phyloP scores from a whole-genome alignment of 2,113 vertebrate species.

The Chascanopsetta lugubris region DNA sequence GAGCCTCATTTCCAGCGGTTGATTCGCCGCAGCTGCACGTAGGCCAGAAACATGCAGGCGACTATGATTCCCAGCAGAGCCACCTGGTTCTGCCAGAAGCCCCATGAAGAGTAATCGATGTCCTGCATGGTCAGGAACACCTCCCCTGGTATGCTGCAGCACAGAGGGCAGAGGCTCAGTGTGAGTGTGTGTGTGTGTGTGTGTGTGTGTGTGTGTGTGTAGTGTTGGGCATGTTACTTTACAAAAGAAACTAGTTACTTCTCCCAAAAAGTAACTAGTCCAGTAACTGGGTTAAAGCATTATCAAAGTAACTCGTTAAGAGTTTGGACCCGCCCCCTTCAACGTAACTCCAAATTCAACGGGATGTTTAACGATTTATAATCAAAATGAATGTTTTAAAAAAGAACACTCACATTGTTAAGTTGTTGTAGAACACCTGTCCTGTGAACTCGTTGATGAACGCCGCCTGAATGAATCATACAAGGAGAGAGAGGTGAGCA shows the following conservation, averaged over 20 bases:
- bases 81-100: constrained; percentile 84
- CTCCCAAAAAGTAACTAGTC: no score
- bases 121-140: constrained; percentile 63
- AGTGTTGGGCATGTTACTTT: no score
- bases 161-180: constrained; percentile 22
- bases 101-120: constrained; percentile 82
- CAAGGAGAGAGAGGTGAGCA: constrained; percentile 10
- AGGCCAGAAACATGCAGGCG: constrained; percentile 76
- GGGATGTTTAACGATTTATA: no score
- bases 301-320: no score
- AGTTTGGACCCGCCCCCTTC: no score
- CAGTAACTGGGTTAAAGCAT: no score
- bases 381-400: no score
- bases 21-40: constrained; percentile 78
- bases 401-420: constrained; percentile 64
- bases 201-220: neutral
- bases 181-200: neutral
- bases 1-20: constrained; percentile 81
- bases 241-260: no score
- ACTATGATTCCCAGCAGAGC: constrained; percentile 78
- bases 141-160: constrained; percentile 77
- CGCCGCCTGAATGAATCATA: constrained; percentile 67
- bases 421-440: constrained; percentile 65
- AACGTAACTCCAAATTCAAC: no score
- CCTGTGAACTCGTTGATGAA: constrained; percentile 79